Evolutionary conservation across 2,888 invertebrate genomes (phyloP).

Genomic region (Acronicta psi): DNA sequence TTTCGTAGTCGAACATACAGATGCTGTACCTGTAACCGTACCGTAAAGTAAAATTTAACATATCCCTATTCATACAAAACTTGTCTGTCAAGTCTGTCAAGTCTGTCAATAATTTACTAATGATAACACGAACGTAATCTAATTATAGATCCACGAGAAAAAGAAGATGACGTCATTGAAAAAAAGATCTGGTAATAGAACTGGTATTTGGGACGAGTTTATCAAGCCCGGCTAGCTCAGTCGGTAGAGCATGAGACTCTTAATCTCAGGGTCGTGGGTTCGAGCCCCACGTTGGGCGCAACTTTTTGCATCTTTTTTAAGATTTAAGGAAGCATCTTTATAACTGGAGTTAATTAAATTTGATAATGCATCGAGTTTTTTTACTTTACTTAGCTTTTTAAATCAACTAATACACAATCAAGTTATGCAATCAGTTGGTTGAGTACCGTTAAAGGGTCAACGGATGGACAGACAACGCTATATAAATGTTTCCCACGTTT

Average conservation of each 20-base stretch:
- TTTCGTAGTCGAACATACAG: conserved; percentile 52
- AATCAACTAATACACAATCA: conserved; percentile 53
- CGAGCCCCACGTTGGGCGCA: conserved; percentile 90
- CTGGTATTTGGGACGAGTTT: background rate
- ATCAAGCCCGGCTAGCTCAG: conserved; percentile 87
- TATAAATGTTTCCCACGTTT: conserved; percentile 81
- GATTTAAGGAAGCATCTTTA: background rate
- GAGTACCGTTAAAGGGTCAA: conserved; percentile 78
- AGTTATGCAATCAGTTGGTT: conserved; percentile 68
- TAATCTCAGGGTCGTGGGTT: conserved; percentile 91
- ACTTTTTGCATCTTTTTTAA: conserved; percentile 56
- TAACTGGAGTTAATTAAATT: background rate
- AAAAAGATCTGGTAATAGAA: conserved; percentile 14
- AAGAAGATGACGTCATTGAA: conserved; percentile 23
- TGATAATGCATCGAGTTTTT: background rate
- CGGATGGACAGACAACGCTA: conserved; percentile 69
- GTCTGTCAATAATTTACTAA: conserved; percentile 23
- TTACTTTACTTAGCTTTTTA: conserved; percentile 2
- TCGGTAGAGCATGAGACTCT: conserved; percentile 90
- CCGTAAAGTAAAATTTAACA: conserved; percentile 31
- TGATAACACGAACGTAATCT: conserved; percentile 22
- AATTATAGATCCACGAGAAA: conserved; percentile 24
- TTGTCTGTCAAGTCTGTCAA: too few relatives aligned
- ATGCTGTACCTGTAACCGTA: conserved; percentile 23
- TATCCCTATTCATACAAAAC: conserved; percentile 15